Base-by-base conservation (phyloP, 2,888 invertebrate genomes). In the Habroteleia sp. region DNA sequence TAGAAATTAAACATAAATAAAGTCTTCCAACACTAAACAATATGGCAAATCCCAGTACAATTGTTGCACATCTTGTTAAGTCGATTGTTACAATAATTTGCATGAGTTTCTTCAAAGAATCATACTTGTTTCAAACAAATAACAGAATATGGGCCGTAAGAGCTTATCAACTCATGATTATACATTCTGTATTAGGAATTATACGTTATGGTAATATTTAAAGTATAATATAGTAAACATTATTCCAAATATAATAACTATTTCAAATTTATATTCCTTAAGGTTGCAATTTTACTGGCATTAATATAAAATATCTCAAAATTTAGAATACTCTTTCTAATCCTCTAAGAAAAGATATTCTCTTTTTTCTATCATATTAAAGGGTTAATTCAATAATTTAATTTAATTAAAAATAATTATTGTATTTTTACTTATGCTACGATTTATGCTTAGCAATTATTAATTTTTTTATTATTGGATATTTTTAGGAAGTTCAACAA, bases 171-270 rank as follows among this genome's bases (percentile, higher is more conserved):
- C 83, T 87, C 54, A 78, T 86, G 39, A 77, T 88, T 39, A 69
- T 83, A 5, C 87, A 88, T 72, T 87, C 88, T 8, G 56, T 86
- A 68, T 58, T 88, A 8, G 88, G 88, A 27, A 80, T 86, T 20
- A 63, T 87, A 56, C 82, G 87, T 80, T 88, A 82, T 63, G 87
- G 88, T 88, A 82, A 84, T 80, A n/a, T 14, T 44, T 39, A 20
- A n/a, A n/a, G n/a, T n/a, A n/a, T n/a, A n/a, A n/a, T n/a, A n/a
- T n/a, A n/a, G n/a, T n/a, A n/a, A n/a, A n/a, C n/a, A n/a, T n/a
- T n/a, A n/a, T n/a, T n/a, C n/a, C n/a, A n/a, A n/a, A n/a, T n/a
- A n/a, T n/a, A n/a, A n/a, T n/a, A n/a, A n/a, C n/a, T n/a, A n/a
- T n/a, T n/a, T n/a, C n/a, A n/a, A n/a, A n/a, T n/a, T n/a, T n/a